These are phyloP conservation scores for Psilopogon haemacephalus DNA, from an alignment of 2,113 vertebrate species.

Conservation along the genomic window DNA sequence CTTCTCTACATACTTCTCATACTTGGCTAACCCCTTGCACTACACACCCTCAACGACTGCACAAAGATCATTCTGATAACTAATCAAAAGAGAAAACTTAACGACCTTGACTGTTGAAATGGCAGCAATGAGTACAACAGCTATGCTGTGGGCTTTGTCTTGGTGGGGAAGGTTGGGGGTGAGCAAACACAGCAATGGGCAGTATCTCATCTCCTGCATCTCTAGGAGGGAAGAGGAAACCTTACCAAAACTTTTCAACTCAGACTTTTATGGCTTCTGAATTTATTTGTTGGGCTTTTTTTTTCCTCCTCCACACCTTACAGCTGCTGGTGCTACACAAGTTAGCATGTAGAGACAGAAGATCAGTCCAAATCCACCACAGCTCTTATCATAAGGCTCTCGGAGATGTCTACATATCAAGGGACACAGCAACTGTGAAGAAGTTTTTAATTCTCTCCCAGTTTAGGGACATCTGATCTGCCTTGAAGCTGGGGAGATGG, in stretches of 20 bases:
- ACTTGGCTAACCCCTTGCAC: not conserved
- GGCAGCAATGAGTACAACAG: not conserved
- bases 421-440: not conserved
- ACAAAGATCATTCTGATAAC: not conserved
- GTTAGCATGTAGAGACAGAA: not conserved
- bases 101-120: not conserved
- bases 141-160: not conserved
- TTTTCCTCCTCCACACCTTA: not conserved
- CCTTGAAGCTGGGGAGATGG: not conserved
- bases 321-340: not conserved
- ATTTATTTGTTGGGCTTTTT: too few species aligned
- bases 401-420: not conserved
- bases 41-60: not conserved
- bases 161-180: not conserved
- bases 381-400: not conserved
- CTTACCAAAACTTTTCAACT: not conserved
- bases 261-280: not conserved
- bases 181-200: not conserved
- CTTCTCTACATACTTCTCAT: not conserved
- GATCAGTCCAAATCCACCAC: not conserved
- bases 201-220: not conserved
- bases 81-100: not conserved
- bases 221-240: not conserved
- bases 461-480: conserved; percentile 1
- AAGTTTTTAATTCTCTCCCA: not conserved